A percentile compares a stretch with the other conserved stretches of the same genome.
These are phyloP conservation scores for Lerista edwardsae DNA, from an alignment of 2,797 vertebrate genomes.

Conservation along the genomic window DNA sequence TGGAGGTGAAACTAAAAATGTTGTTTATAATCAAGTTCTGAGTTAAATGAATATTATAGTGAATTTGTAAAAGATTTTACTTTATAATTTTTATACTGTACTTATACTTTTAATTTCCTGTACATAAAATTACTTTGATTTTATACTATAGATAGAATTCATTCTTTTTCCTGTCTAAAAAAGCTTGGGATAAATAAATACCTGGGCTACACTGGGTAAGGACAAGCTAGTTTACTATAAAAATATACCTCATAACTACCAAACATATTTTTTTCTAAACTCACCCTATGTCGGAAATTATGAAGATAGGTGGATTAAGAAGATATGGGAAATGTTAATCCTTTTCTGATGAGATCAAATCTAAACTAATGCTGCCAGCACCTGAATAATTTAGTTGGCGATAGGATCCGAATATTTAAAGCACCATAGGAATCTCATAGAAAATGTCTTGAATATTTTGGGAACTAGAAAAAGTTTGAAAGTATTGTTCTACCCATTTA, in stretches of 20 bases:
- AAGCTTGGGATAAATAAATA: too few species aligned
- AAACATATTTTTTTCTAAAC: neutral
- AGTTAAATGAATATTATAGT: too few species aligned
- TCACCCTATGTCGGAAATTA: neutral
- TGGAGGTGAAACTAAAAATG: too few species aligned
- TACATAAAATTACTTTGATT: too few species aligned
- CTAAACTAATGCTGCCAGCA: constrained; percentile 5
- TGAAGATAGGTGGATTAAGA: neutral
- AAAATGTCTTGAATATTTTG: neutral
- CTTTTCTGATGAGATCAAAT: neutral
- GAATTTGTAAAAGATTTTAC: too few species aligned
- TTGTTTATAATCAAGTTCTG: too few species aligned
- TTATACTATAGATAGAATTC: too few species aligned
- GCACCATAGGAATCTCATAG: neutral
- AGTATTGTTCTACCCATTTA: neutral
- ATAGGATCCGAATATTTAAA: constrained; percentile 7
- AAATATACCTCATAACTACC: neutral
- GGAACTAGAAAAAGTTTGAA: neutral
- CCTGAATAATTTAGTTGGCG: constrained; percentile 20
- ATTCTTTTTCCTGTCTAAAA: too few species aligned
- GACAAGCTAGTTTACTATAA: neutral
- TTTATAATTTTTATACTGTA: too few species aligned
- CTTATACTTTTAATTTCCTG: too few species aligned
- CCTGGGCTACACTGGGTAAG: too few species aligned
- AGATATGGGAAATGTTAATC: constrained; percentile 10